Conservation (phyloP, 2,113 vertebrate genomes). For the Hydrolagus affinis region DNA sequence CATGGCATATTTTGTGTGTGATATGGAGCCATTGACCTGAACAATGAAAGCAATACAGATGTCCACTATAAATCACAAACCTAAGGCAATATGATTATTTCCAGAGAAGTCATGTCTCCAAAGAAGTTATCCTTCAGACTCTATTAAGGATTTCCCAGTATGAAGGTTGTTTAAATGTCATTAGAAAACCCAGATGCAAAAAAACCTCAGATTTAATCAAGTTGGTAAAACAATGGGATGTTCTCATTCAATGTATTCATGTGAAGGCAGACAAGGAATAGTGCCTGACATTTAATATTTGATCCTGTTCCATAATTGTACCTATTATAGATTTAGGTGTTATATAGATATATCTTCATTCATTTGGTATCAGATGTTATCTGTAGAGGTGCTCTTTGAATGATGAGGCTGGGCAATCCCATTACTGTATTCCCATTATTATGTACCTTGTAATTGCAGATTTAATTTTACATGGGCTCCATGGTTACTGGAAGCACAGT, state of each 20-base stretch:
- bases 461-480: too few relatives aligned
- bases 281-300: not conserved
- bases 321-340: not conserved
- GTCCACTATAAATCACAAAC: not conserved
- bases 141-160: not conserved
- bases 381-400: not conserved
- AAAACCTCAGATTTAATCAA: not conserved
- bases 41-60: not conserved
- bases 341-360: not conserved
- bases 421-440: too few relatives aligned
- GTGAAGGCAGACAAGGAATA: too few relatives aligned
- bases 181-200: not conserved
- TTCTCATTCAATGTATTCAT: not conserved
- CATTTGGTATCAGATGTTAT: not conserved
- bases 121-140: not conserved
- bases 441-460: too few relatives aligned
- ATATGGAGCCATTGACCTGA: not conserved
- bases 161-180: slow-evolving; percentile 9
- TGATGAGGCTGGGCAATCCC: too few relatives aligned
- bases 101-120: not conserved
- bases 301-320: not conserved
- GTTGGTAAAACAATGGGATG: not conserved
- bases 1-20: not conserved
- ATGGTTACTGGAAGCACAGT: too few relatives aligned
- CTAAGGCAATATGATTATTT: not conserved